Base-by-base conservation (phyloP, 2,113 vertebrate genomes). In the Macaca fascicularis region DNA sequence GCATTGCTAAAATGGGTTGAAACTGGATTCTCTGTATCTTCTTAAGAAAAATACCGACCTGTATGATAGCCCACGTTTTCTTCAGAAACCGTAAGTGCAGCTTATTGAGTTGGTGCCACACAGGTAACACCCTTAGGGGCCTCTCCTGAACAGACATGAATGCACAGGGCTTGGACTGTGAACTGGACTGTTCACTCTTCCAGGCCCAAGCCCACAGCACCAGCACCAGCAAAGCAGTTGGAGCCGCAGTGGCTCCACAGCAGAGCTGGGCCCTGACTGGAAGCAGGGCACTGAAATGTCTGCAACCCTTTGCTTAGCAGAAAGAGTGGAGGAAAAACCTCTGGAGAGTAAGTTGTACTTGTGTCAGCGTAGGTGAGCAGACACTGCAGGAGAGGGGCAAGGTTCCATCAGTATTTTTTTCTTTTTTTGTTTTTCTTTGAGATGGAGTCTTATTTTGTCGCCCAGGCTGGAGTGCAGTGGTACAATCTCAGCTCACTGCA, bases 191-290 rank as follows among this genome's bases (percentile, higher is more conserved):
- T 50, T 50, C 20, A 27, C 6, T n/a, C 27, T 23, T 52, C 3
- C 8, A 32, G 59, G 20, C 10, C 61, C 72, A 48, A 32, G 3
- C 2, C 11, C 25, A 5, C 2, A 35, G 48, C 0, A 5, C 48
- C 50, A 25, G 30, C 27, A 27, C 40, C 32, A 2, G 57, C 40
- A 70, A 5, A 86, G 48, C 40, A 16, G 23, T 5, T 22, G 40
- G 67, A 57, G 45, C 48, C 3, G 5, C 0, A 1, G 19, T 6
- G 78, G 50, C 59, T 12, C n/a, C 70, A 25, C 48, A 50, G 57
- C 35, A 61, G 6, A 86, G 48, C 40, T 23, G 3, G 67, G 8
- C 11, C 48, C n/a, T 20, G 72, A 32, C 23, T 70, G n/a, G 61
- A 81, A 38, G 30, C 40, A 45, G 32, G 3, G 11, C 19, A 2